Conservation (phyloP, 2,888 invertebrate species). For the Miltochrista miniata region DNA sequence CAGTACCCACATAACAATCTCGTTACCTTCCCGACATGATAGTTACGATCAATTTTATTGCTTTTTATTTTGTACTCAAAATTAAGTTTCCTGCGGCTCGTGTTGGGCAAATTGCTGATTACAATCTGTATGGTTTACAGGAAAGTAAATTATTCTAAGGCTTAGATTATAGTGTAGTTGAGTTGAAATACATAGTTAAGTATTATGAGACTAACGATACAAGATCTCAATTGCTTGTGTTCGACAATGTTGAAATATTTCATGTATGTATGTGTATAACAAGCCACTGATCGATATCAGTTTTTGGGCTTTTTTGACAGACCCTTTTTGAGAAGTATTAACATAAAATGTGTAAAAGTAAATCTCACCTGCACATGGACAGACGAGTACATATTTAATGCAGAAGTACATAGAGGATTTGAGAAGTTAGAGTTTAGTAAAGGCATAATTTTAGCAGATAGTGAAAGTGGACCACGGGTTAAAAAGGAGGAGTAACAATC, state of each 20-base stretch:
- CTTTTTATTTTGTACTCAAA: constrained; percentile 57
- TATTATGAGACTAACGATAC: constrained; percentile 23
- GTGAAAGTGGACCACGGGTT: no score
- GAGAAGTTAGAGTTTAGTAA: background rate
- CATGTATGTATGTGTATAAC: constrained; percentile 2
- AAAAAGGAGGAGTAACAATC: no score
- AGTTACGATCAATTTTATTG: constrained; percentile 67
- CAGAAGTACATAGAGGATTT: no score
- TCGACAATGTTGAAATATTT: constrained; percentile 12
- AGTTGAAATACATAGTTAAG: constrained; percentile 25
- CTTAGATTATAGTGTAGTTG: constrained; percentile 39
- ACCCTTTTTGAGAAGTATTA: no score
- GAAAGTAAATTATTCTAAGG: constrained; percentile 51
- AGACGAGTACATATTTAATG: no score
- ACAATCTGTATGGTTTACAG: constrained; percentile 50
- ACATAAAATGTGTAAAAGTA: no score
- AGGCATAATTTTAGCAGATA: no score
- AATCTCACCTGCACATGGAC: no score
- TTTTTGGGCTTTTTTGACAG: no score
- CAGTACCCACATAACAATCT: constrained; percentile 55
- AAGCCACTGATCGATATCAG: no score
- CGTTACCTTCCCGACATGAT: constrained; percentile 68
- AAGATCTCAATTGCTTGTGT: constrained; percentile 26
- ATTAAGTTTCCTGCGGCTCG: constrained; percentile 51
- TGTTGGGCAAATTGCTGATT: constrained; percentile 61